Evolutionary conservation across 2,113 vertebrate species (phyloP).

Genomic region (Prietella phreatophila): DNA sequence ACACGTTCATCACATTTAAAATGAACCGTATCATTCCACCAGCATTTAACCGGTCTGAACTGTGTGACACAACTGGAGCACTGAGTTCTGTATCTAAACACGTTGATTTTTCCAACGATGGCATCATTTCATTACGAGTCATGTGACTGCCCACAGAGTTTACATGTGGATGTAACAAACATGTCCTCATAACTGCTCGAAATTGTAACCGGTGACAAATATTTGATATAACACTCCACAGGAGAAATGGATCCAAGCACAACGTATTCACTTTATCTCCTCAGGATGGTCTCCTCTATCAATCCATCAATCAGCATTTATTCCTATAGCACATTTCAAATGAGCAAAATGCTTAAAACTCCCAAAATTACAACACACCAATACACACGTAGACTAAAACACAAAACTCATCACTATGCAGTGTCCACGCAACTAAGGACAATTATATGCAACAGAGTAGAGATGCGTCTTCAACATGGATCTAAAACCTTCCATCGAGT

Average conservation of each 20-base stretch:
- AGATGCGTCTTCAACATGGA: no score
- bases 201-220: neutral
- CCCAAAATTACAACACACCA: no score
- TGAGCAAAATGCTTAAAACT: no score
- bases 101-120: neutral
- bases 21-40: neutral
- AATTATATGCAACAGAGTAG: no score
- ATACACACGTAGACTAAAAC: no score
- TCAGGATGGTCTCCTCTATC: neutral
- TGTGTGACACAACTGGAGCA: neutral
- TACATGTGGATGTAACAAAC: neutral
- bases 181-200: neutral
- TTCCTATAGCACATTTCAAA: no score
- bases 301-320: no score
- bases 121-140: neutral
- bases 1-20: neutral
- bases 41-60: neutral
- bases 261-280: neutral
- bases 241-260: neutral
- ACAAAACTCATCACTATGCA: no score
- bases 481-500: no score
- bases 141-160: neutral
- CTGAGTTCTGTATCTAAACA: neutral
- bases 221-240: neutral
- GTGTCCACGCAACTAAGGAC: no score